Percentiles rank a stretch among this genome's conserved stretches.
Conservation (phyloP, 2,113 vertebrate genomes). For the Solea senegalensis region DNA sequence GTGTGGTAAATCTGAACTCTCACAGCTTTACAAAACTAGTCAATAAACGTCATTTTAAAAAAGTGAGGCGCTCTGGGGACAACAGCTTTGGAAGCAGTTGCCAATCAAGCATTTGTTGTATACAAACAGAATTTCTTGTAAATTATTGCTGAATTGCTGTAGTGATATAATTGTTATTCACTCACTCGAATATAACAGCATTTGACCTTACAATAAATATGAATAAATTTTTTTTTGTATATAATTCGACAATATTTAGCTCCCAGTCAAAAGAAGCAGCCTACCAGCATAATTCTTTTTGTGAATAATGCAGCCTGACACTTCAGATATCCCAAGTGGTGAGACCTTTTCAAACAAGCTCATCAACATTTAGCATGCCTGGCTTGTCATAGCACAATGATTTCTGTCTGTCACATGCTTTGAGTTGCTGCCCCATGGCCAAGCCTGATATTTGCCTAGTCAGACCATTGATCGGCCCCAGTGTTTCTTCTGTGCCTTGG, state of each 20-base stretch:
- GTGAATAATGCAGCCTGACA: constrained; percentile 59
- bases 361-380: constrained; percentile 74
- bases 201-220: not conserved
- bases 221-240: not conserved
- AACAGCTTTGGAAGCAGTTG: no score
- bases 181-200: not conserved
- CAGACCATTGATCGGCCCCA: constrained; percentile 65
- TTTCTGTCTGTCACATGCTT: constrained; percentile 71
- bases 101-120: no score
- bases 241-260: not conserved
- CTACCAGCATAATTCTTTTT: not conserved
- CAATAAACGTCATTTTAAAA: no score
- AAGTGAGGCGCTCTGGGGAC: no score
- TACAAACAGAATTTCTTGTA: no score
- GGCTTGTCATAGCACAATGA: constrained; percentile 61
- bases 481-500: constrained; percentile 63
- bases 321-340: constrained; percentile 68
- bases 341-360: constrained; percentile 78
- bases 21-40: no score
- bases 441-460: constrained; percentile 77
- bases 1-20: no score
- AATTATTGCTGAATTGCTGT: no score
- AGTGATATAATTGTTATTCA: no score
- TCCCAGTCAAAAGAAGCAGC: constrained; percentile 17
- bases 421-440: constrained; percentile 66